Evolutionary conservation across 2,797 vertebrate genomes (phyloP).

Genomic region (Platyrinchus mystaceus): DNA sequence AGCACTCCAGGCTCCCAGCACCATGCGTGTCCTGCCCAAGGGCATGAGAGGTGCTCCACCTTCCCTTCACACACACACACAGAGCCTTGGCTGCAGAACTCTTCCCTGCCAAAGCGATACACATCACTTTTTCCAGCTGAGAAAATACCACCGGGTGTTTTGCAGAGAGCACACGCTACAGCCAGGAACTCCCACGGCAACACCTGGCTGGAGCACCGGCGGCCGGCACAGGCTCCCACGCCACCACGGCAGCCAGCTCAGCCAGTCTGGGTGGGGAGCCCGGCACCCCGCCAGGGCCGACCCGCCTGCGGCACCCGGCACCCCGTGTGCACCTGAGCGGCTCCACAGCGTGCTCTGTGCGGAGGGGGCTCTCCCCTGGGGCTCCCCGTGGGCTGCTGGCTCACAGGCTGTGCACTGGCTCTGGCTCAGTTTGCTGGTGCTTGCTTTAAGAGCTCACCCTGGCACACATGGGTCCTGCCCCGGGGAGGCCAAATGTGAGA

Average conservation of each 20-base stretch:
- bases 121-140: slow-evolving; percentile 25
- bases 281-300: neutral
- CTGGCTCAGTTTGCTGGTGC: rapidly evolving
- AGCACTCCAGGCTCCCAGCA: neutral
- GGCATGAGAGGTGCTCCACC: neutral
- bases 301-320: neutral
- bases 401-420: rapidly evolving
- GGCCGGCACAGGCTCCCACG: neutral
- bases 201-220: neutral
- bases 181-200: slow-evolving; percentile 34
- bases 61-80: neutral
- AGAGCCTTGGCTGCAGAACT: neutral
- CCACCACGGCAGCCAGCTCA: neutral
- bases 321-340: neutral
- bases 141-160: neutral
- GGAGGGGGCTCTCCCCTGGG: neutral
- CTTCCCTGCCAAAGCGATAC: neutral
- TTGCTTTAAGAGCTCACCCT: rapidly evolving
- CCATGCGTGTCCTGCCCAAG: rapidly evolving
- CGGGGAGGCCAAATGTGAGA: neutral
- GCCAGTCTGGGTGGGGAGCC: slow-evolving; percentile 33
- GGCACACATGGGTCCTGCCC: neutral
- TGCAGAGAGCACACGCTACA: neutral
- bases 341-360: neutral
- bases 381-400: neutral